These are phyloP conservation scores for Apotomis turbidana DNA, from an alignment of 2,888 invertebrate genomes.

Conservation along the genomic window DNA sequence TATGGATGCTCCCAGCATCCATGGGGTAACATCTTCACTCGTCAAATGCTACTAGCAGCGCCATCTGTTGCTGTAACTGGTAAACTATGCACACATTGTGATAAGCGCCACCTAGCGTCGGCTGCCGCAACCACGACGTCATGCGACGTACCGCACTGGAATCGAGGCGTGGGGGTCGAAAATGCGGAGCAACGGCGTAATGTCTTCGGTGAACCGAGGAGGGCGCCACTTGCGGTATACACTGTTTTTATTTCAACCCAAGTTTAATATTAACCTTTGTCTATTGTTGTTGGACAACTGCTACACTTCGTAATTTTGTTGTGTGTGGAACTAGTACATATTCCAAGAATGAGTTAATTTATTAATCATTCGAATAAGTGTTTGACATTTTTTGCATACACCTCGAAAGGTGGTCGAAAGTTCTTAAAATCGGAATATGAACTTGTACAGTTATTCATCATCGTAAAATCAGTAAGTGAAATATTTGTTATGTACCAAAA, in stretches of 20 bases:
- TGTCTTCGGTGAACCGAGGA: slow-evolving; percentile 91
- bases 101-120: slow-evolving; percentile 75
- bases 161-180: slow-evolving; percentile 89
- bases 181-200: slow-evolving; percentile 89
- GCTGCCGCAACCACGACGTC: slow-evolving; percentile 59
- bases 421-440: not conserved
- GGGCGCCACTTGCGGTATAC: slow-evolving; percentile 93
- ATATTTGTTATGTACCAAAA: slow-evolving; percentile 31
- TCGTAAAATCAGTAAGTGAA: not conserved
- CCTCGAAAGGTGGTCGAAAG: no score
- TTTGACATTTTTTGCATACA: no score
- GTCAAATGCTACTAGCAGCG: slow-evolving; percentile 55
- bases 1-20: slow-evolving; percentile 39
- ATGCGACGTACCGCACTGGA: slow-evolving; percentile 80
- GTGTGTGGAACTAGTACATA: slow-evolving; percentile 6
- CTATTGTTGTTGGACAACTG: not conserved
- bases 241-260: slow-evolving; percentile 79
- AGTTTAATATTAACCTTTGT: slow-evolving; percentile 50
- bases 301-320: slow-evolving; percentile 8
- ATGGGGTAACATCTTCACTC: slow-evolving; percentile 43
- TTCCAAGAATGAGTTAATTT: not conserved
- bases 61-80: slow-evolving; percentile 65
- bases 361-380: no score
- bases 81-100: slow-evolving; percentile 65
- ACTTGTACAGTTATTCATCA: not conserved